phyloP scores from a whole-genome alignment of 2,797 vertebrate genomes.

The Lepus townsendii region DNA sequence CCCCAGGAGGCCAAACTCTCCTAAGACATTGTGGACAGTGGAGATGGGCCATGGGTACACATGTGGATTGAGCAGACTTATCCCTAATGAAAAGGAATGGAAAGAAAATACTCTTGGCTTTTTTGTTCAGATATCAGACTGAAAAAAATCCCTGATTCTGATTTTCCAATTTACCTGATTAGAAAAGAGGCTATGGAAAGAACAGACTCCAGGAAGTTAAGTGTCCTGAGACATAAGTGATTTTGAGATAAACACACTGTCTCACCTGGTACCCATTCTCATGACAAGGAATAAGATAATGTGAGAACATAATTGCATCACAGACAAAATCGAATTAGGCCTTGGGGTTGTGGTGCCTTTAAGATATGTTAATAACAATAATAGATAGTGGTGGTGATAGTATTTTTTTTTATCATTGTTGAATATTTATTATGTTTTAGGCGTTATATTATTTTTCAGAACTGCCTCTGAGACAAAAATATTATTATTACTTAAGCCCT shows the following conservation, averaged over 20 bases:
- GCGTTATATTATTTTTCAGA: constrained; percentile 30
- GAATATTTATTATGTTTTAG: constrained; percentile 45
- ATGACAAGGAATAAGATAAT: neutral
- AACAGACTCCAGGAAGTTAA: constrained; percentile 7
- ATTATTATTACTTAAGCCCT: constrained; percentile 39
- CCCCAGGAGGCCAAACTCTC: neutral
- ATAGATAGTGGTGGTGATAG: neutral
- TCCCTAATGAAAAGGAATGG: constrained; percentile 12
- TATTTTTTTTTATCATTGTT: constrained; percentile 8
- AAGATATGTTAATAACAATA: neutral
- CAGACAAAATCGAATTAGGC: neutral
- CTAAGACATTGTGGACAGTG: neutral
- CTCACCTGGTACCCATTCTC: neutral
- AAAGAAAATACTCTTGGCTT: neutral
- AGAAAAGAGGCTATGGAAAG: neutral
- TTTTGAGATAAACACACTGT: neutral
- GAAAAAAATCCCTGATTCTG: constrained; percentile 1
- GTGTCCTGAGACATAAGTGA: neutral
- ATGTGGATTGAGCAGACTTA: neutral
- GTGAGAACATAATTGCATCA: neutral
- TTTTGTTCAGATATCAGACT: neutral
- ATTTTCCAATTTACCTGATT: neutral
- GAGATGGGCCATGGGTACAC: neutral
- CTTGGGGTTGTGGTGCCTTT: neutral
- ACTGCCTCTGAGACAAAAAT: constrained; percentile 49